phyloP scores from a whole-genome alignment of 2,113 vertebrate genomes.

The Trichomycterus rosablanca region DNA sequence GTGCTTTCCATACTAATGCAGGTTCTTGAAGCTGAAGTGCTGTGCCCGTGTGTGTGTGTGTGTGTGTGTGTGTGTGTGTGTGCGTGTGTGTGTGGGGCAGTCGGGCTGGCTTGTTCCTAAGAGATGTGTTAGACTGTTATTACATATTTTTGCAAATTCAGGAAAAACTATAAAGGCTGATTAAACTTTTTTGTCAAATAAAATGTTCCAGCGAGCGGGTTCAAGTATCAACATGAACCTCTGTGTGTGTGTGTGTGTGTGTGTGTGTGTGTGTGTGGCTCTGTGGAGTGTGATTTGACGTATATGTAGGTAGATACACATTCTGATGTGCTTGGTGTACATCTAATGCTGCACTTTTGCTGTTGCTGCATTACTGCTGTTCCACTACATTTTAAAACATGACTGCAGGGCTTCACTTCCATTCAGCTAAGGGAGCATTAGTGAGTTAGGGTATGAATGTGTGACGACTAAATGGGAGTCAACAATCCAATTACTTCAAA shows the following conservation, averaged over 20 bases:
- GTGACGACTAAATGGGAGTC: too few relatives aligned
- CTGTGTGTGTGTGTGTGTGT: constrained; percentile 16
- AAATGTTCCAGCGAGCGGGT: constrained; percentile 1
- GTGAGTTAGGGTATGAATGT: too few relatives aligned
- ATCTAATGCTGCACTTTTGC: too few relatives aligned
- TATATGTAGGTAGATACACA: too few relatives aligned
- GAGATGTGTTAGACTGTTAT: constrained; percentile 15
- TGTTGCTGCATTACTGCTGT: too few relatives aligned
- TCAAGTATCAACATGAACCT: constrained; percentile 24
- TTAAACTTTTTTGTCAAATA: constrained; percentile 19
- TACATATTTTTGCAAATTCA: constrained; percentile 11
- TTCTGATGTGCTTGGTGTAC: too few relatives aligned
- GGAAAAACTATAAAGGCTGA: constrained; percentile 12
- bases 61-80: constrained; percentile 8
- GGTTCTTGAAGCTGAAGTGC: constrained; percentile 8
- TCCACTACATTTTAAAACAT: too few relatives aligned
- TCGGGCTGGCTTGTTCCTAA: constrained; percentile 10
- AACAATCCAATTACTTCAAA: neutral
- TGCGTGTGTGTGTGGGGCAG: constrained; percentile 10
- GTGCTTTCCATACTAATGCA: neutral
- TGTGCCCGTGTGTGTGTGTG: constrained; percentile 12
- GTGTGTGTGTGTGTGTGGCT: constrained; percentile 29
- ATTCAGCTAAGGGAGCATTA: too few relatives aligned
- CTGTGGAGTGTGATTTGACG: constrained; percentile 5
- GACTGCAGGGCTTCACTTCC: too few relatives aligned